These are phyloP conservation scores for Euthynnus affinis DNA, from an alignment of 2,797 vertebrate species.

Conservation along the genomic window DNA sequence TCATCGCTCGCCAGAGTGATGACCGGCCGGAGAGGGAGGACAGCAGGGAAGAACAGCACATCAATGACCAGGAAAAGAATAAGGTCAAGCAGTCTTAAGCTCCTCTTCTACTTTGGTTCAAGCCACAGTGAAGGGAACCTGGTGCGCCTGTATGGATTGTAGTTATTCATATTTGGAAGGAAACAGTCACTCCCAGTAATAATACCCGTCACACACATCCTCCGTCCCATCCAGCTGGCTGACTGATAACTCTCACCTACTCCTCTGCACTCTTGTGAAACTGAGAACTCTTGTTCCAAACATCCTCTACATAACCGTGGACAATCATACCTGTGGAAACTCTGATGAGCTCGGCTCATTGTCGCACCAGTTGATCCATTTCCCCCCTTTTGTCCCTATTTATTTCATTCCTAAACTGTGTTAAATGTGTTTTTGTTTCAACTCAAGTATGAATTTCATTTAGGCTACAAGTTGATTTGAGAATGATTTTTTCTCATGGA, in stretches of 20 bases:
- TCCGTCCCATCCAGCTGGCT: constrained; percentile 46
- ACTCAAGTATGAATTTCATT: constrained; percentile 33
- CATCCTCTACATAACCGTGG: constrained; percentile 61
- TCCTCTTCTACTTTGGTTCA: constrained; percentile 29
- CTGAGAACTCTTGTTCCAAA: constrained; percentile 61
- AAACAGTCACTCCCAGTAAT: constrained; percentile 71
- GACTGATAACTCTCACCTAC: constrained; percentile 69
- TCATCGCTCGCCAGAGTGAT: constrained; percentile 96
- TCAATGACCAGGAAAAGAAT: constrained; percentile 92
- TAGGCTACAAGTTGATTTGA: constrained; percentile 61
- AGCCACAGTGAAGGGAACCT: constrained; percentile 52
- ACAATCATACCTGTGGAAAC: constrained; percentile 76
- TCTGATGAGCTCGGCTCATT: constrained; percentile 58
- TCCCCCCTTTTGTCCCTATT: constrained; percentile 39
- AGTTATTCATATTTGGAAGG: constrained; percentile 67
- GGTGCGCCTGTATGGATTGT: constrained; percentile 71
- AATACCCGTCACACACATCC: constrained; percentile 49
- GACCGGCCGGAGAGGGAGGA: constrained; percentile 89
- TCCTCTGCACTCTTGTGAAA: constrained; percentile 70
- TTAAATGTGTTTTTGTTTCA: constrained; percentile 49
- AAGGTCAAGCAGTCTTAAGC: constrained; percentile 96
- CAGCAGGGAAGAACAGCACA: constrained; percentile 86
- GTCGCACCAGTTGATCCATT: constrained; percentile 45
- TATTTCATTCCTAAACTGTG: constrained; percentile 66
- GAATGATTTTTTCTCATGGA: constrained; percentile 65